Evolutionary conservation across 64 coral and sea anemone species (phyloP), one percentile per base, ranked within the genome.

Genomic region (Cladopsammia gracilis): DNA sequence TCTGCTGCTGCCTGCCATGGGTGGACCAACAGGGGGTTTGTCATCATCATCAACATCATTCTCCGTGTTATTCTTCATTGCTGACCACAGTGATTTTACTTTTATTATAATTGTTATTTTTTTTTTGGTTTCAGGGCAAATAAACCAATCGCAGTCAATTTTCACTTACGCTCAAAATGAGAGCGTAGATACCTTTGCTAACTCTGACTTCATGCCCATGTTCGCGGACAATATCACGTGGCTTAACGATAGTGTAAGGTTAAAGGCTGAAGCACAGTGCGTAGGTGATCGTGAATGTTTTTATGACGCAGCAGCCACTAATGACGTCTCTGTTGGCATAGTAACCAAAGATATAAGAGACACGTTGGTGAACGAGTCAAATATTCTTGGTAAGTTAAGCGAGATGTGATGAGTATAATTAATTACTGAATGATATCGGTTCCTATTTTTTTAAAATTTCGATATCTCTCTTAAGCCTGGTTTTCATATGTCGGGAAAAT

Each of bases 201-300:
- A 73, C 6, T 13, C 68, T 22, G 56, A 70, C 4, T 91, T 83
- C 16, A 20, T 7, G 16, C 89, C 89, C 51, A 61, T 91, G 69
- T 91, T 91, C 61, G 70, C 52, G 20, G 89, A 91, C 34, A 82
- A 91, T 15, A 72, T 91, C 18, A 91, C 34, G 2, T 91, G 78
- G 70, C 0, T 47, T 13, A 91, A 73, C 16, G 43, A 64, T 0
- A 26, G 25, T 15, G 5, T 42, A 20, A 46, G 18, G 59, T 0
- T 43, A 52, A 15, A 62, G 72, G 89, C 89, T 48, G 45, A 71
- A 62, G 66, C 15, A 10, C 14, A 10, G 3, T 91, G 89, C 64
- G 89, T 69, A 9, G 57, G 58, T 25, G 58, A 91, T 45, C 15
- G 49, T 5, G 89, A 79, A 3, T 91, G 89, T 24, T 52, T 91